These are phyloP conservation scores for Phasianus colchicus DNA, from an alignment of 2,113 vertebrate species.

Conservation along the genomic window DNA sequence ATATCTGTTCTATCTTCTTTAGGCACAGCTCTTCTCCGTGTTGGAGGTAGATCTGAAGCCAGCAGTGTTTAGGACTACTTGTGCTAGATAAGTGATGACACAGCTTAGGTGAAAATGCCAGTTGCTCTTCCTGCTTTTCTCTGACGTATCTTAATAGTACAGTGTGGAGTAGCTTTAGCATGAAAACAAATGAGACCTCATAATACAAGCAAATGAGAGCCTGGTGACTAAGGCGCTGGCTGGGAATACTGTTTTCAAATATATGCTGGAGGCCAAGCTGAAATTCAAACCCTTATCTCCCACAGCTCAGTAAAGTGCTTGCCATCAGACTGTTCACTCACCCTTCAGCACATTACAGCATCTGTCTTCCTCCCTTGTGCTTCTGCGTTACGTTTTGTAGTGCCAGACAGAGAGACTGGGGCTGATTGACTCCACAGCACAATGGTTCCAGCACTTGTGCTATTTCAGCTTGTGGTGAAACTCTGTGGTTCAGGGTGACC, in stretches of 20 bases:
- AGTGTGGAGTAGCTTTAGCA: not conserved
- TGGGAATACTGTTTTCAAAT: constrained; percentile 1
- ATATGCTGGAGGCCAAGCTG: not conserved
- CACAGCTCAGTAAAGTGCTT: not conserved
- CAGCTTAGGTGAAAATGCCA: not conserved
- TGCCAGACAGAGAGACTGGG: not conserved
- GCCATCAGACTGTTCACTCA: not conserved
- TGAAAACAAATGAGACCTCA: not conserved
- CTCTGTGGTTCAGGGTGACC: not conserved
- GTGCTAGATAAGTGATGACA: constrained; percentile 19
- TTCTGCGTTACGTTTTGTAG: not conserved
- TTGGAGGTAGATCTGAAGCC: not conserved
- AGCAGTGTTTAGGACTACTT: not conserved
- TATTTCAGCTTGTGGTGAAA: not conserved
- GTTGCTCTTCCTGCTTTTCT: not conserved
- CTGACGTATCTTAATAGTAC: not conserved
- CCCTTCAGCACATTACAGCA: not conserved
- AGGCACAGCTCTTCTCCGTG: not conserved
- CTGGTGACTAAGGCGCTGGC: not conserved
- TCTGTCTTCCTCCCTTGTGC: not conserved
- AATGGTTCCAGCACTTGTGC: not conserved
- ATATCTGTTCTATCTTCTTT: not conserved
- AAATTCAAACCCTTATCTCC: constrained; percentile 40
- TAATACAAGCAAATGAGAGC: not conserved
- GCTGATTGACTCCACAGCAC: not conserved